Evolutionary conservation across 2,888 invertebrate species (phyloP), one percentile per base, ranked within the genome.

Genomic region (Sminthurinus aureus): DNA sequence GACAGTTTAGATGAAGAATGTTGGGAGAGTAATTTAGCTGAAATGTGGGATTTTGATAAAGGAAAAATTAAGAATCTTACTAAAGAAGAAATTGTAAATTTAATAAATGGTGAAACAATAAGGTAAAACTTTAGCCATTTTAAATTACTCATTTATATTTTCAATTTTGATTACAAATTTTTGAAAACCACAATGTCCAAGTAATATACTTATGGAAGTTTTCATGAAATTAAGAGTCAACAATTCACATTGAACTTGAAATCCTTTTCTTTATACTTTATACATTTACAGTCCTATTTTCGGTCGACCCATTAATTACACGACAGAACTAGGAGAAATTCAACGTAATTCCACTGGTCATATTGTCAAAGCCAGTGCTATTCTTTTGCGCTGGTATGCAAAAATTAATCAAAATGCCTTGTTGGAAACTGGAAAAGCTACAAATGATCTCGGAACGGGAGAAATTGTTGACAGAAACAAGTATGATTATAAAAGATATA

Each of bases 401-500:
- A 84, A 79, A 71, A 84, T 88, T 0, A 94, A 95, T 90, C 94
- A 94, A 91, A 92, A 93, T 0, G 91, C 92, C 81, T 92, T 94
- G 22, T 92, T 94, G 89, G 92, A 93, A 90, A 92, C 93, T 89
- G 92, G 93, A 90, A 26, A 81, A 38, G 92, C 92, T 79, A 94
- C 94, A 83, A 95, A 94, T 90, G 91, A 93, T 88, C 93, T 94
- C 20, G 95, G 95, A 79, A 95, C 95, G 66, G 94, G 94, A 89
- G 94, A 94, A 89, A 94, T 94, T 94, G 94, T 94, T 0, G 87
- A 87, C 50, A 80, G 82, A n/a, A 79, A 51, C 11, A 87, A 86
- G 38, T 38, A 38, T 38, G 38, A 38, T n/a, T n/a, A n/a, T n/a
- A n/a, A n/a, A n/a, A n/a, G n/a, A n/a, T n/a, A n/a, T n/a, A n/a